These are phyloP conservation scores for Neodiprion virginianus DNA, from an alignment of 1,140 invertebrate genomes.

Conservation along the genomic window DNA sequence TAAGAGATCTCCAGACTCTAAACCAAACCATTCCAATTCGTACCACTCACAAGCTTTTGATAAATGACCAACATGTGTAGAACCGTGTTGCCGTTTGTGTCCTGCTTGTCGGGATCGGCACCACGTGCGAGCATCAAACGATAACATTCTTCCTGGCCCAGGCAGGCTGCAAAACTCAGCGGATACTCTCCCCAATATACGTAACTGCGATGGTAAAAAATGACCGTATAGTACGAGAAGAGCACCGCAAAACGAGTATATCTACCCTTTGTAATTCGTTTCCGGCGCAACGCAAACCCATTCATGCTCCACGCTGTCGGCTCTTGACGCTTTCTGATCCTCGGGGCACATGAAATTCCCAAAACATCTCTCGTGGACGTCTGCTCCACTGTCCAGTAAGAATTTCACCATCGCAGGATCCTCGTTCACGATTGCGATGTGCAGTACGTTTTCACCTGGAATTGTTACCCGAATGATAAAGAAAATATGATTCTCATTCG, in stretches of 20 bases:
- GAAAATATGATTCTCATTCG: too few relatives aligned
- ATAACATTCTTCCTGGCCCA: conserved; percentile 97
- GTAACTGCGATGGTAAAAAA: conserved; percentile 68
- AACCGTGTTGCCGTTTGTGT: conserved; percentile 97
- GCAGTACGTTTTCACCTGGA: conserved; percentile 86
- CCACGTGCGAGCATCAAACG: conserved; percentile 91
- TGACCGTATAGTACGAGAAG: neutral
- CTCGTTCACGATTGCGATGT: conserved; percentile 98
- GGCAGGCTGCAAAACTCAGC: conserved; percentile 92
- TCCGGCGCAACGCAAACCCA: conserved; percentile 84
- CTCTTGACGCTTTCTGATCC: conserved; percentile 91
- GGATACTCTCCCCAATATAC: conserved; percentile 99
- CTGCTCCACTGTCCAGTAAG: conserved; percentile 88
- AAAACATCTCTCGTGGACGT: conserved; percentile 89
- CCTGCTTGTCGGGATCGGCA: conserved; percentile 94
- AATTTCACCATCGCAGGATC: conserved; percentile 98
- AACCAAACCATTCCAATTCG: conserved; percentile 15
- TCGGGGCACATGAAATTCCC: conserved; percentile 98
- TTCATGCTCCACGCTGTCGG: conserved; percentile 90
- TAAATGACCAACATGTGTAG: conserved; percentile 97
- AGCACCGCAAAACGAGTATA: neutral
- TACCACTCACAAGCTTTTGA: conserved; percentile 79
- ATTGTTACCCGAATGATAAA: too few relatives aligned
- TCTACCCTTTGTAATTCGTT: conserved; percentile 93
- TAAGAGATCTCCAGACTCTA: conserved; percentile 15